Evolutionary conservation across 2,113 vertebrate species (phyloP), one percentile per base, ranked within the genome.

Genomic region (Amphiprion percula): DNA sequence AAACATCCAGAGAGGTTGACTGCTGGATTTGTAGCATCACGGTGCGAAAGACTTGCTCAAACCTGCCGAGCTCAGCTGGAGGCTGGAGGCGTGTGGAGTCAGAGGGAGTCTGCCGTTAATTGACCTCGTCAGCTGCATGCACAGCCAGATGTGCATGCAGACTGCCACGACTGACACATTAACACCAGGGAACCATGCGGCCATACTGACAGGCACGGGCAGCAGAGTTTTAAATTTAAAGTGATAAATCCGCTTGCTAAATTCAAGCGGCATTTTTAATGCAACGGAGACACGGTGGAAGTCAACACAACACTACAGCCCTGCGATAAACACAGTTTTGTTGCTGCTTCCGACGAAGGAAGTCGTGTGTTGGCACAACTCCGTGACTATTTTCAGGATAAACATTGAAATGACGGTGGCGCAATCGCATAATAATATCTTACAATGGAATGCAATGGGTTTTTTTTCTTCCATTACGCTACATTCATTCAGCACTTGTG

Each of bases 61-160:
- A 88, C 91, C 82, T 86, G 91, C 77, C 37, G 37, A 75, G 62
- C 87, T 87, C 68, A 72, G 83, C 85, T 78, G 68, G 87, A 79
- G 82, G 67, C 77, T 30, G 19, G 77, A 68, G 59, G 59, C 16
- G 4, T 53, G 63, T 61, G 41, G 77, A 89, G 74, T 68, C 77
- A 26, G 46, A 77, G 80, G 72, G 79, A 75, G 77, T 80, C 82
- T 75, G 55, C 62, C 2, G 50, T 66, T 77, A 83, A 83, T 74
- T 83, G 83, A 65, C 28, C 59, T 30, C 65, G 56, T 37, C 44
- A 24, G 67, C 74, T 41, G 58, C 69, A 70, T 68, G 19, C 16
- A 24, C 44, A 41, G 82, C 78, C 81, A 66, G 55, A 62, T 44
- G 68, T 39, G 59, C 72, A 53, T 0, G 62, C 65, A 11, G 46